Evolutionary conservation across 2,113 vertebrate genomes (phyloP).

Genomic region (Anser cygnoides): DNA sequence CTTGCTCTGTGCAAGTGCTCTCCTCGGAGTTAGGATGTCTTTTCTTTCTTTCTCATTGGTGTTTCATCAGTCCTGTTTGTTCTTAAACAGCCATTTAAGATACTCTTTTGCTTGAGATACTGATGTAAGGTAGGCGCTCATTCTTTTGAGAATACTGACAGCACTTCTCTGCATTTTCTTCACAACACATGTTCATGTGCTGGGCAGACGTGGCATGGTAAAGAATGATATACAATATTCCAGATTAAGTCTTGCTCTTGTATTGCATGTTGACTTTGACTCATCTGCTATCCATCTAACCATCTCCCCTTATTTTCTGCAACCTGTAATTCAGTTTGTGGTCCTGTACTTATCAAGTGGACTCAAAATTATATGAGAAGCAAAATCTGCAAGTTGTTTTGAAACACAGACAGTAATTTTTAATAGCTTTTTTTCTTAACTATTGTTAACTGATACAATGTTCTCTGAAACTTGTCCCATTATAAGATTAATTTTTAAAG

Average conservation of each 20-base stretch:
- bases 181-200: neutral
- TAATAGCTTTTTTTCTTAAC: neutral
- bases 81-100: neutral
- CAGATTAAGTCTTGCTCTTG: neutral
- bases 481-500: neutral
- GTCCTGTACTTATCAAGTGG: neutral
- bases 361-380: neutral
- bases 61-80: neutral
- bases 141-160: neutral
- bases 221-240: neutral
- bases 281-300: neutral
- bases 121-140: neutral
- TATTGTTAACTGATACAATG: neutral
- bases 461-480: neutral
- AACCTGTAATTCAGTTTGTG: neutral
- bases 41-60: neutral
- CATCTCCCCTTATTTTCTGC: neutral
- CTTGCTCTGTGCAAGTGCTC: neutral
- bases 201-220: fast-evolving
- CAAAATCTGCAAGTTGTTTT: neutral
- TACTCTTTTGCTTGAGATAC: neutral
- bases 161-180: neutral
- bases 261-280: neutral
- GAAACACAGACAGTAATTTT: neutral
- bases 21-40: neutral